Evolutionary conservation across 2,113 vertebrate species (phyloP), one percentile per base, ranked within the genome.

Genomic region (Strix uralensis): DNA sequence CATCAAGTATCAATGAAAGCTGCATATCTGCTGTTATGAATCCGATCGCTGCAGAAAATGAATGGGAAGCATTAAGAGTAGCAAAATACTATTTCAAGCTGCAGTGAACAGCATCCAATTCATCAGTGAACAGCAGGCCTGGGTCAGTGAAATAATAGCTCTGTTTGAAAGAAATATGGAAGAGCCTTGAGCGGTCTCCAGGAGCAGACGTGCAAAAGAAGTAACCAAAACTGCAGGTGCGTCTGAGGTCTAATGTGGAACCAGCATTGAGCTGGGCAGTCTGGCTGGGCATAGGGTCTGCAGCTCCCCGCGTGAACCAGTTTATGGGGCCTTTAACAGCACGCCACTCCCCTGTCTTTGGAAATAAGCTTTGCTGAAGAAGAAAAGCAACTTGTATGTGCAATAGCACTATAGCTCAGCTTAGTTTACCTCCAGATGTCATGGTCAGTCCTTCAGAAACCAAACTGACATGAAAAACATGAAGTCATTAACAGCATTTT

Each of bases 1-100:
- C 89, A 94, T 69, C 81, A 18, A 95, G 77, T 95, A 92, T 95
- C 94, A 90, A 74, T 91, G 96, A 93, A 95, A 95, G 90, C 92
- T 93, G 83, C 92, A 22, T 92, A 70, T 80, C 85, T 96, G 88
- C 94, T 93, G 92, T 47, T 88, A 95, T 73, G 86, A 94, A 94
- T 93, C 84, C 2, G 2, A 90, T 62, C 9, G 7, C 84, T 18
- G 1, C 78, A 55, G 81, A 93, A 95, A 91, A 96, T 96, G 88
- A 97, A 96, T 78, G 83, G 63, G 72, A 80, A 88, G 96, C 58
- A 95, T 97, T 95, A 94, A 95, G 80, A 90, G 70, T 9, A 40
- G 91, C 51, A 83, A 92, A 94, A 90, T 6, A 44, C 66, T 51
- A 73, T 91, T 94, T 81, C 79, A 80, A 87, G 75, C 82, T 85